phyloP scores from a whole-genome alignment of 2,888 invertebrate species.

The Drosophila limbata region DNA sequence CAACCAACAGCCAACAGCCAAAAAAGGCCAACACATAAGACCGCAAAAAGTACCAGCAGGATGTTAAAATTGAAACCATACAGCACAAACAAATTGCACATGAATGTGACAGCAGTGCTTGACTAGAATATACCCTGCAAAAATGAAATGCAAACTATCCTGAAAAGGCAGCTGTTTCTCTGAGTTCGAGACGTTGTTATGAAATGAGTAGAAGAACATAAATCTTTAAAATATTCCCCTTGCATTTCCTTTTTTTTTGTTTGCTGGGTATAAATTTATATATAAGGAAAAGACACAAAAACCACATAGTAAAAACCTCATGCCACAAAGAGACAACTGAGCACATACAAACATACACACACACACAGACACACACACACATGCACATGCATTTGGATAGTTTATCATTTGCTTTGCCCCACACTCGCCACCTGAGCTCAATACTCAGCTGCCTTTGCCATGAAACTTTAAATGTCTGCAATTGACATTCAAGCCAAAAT shows the following conservation, averaged over 20 bases:
- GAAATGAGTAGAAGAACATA: neutral
- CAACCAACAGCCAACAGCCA: conserved; percentile 24
- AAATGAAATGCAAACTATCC: neutral
- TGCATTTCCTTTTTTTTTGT: neutral
- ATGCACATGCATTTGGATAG: conserved; percentile 56
- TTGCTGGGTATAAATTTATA: conserved; percentile 1
- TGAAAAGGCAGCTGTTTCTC: neutral
- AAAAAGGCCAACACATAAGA: conserved; percentile 27
- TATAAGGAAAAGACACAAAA: conserved; percentile 17
- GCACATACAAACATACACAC: conserved; percentile 22
- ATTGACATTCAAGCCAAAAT: conserved; percentile 71
- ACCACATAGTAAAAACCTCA: conserved; percentile 56
- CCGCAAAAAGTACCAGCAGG: conserved; percentile 39
- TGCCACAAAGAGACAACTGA: conserved; percentile 39
- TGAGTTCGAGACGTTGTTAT: too few relatives aligned
- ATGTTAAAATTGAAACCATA: conserved; percentile 45
- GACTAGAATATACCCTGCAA: conserved; percentile 8
- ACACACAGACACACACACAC: conserved; percentile 1
- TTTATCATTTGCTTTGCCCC: conserved; percentile 60
- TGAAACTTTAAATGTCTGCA: conserved; percentile 78
- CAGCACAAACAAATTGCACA: conserved; percentile 23
- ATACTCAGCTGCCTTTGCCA: conserved; percentile 30
- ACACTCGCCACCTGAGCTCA: conserved; percentile 14
- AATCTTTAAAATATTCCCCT: neutral
- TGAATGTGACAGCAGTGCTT: neutral